Base-by-base conservation (phyloP, 1,140 invertebrate species). In the Rhagoletis pomonella region DNA sequence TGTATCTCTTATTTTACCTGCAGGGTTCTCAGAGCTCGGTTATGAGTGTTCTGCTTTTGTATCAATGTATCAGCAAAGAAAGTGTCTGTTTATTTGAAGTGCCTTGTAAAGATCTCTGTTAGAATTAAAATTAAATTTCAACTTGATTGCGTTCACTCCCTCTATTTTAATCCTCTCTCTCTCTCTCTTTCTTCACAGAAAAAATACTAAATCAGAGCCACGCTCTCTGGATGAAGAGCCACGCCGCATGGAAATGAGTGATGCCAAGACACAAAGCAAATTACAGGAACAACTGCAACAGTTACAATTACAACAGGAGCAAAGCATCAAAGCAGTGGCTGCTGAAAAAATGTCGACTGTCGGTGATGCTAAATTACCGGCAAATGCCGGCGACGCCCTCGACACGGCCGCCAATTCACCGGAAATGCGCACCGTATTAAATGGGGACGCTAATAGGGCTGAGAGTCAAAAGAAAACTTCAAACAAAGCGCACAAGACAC, bases 161-260 rank as follows among this genome's bases (percentile, higher is more conserved):
- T 47, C 73, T 29, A 59, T 12, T 67, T 64, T 39, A 67, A 19
- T 67, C 39, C 2, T 42, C 14, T 10, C 1, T 10, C 67, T 89
- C 64, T 88, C 9, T 67, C 1, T 62, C 69, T 77, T 47, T 73
- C 67, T 89, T 67, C 88, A 87, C 90, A 93, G 92, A 85, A 92
- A 92, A 89, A 92, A 92, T 88, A 92, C 91, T 44, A 90, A 90
- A 86, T 92, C 91, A 14, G 92, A 92, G 85, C 91, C 92, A 19
- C 89, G 91, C n/a, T 19, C n/a, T 2, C 44, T 81, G 47, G 73
- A 81, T 81, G 73, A 81, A 81, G 84, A 60, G 29, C 84, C 58
- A 85, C 84, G 84, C 29, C 55, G 90, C 90, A 91, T 91, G 91
- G 62, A 85, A 19, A 7, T 81, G 42, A 86, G 67, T 85, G 87